A percentile compares a stretch with the other conserved stretches of the same genome.
phyloP scores from a whole-genome alignment of 2,797 vertebrate species.

The Pitangus sulphuratus region DNA sequence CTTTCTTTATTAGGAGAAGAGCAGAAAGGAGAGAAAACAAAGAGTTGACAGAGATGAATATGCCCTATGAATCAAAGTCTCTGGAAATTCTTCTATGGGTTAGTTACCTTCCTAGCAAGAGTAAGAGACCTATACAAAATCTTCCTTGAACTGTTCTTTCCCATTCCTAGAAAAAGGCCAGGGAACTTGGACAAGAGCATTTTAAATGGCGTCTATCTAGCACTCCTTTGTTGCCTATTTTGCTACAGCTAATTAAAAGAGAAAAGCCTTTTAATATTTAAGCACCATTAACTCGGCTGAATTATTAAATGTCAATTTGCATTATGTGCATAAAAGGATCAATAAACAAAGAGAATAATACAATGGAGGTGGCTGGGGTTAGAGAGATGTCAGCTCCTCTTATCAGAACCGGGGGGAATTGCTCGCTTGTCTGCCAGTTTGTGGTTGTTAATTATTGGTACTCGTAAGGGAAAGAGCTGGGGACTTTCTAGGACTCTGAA shows the following conservation, averaged over 20 bases:
- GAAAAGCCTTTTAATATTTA: slow-evolving; percentile 79
- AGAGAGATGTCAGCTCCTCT: slow-evolving; percentile 57
- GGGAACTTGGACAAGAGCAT: background rate
- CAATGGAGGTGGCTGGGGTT: slow-evolving; percentile 27
- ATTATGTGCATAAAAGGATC: slow-evolving; percentile 77
- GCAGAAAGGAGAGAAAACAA: background rate
- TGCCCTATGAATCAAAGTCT: slow-evolving; percentile 2
- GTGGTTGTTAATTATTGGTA: slow-evolving; percentile 30
- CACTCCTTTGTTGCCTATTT: slow-evolving; percentile 63
- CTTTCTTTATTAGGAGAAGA: background rate
- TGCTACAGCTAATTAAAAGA: slow-evolving; percentile 74
- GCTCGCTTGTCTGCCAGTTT: background rate
- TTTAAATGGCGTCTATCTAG: slow-evolving; percentile 42
- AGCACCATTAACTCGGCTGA: slow-evolving; percentile 76
- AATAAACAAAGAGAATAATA: slow-evolving; percentile 73
- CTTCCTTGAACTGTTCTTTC: background rate
- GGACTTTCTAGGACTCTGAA: background rate
- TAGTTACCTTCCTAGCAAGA: background rate
- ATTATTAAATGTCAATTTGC: slow-evolving; percentile 81
- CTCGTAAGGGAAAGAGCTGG: background rate
- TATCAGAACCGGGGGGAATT: slow-evolving; percentile 30
- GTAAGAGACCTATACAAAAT: background rate
- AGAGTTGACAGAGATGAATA: slow-evolving; percentile 25
- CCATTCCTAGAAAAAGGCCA: background rate
- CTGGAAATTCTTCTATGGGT: background rate